Evolutionary conservation across 92 coral and sea anemone species (phyloP).

Genomic region (Porites divaricata): DNA sequence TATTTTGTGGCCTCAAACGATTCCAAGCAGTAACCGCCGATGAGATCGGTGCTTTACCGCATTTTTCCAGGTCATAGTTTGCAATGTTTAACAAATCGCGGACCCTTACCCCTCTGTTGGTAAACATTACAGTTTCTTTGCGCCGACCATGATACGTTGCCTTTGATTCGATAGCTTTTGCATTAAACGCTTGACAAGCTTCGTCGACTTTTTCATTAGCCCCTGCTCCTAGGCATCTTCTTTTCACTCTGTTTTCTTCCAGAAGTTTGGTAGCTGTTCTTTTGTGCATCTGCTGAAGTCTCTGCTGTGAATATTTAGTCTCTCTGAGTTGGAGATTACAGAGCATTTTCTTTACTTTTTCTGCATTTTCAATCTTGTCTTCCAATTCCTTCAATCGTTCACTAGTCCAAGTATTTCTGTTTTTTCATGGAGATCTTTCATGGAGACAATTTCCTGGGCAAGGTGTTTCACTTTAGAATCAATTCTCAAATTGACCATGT

Average conservation of each 20-base stretch:
- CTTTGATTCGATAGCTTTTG: constrained; percentile 57
- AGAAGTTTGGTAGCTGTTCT: constrained; percentile 40
- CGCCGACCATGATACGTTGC: constrained; percentile 64
- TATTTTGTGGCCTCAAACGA: constrained; percentile 27
- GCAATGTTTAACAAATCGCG: constrained; percentile 34
- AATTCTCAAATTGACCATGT: constrained; percentile 39
- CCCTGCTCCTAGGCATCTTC: constrained; percentile 45
- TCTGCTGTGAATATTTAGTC: constrained; percentile 19
- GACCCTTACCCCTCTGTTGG: constrained; percentile 54
- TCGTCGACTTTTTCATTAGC: constrained; percentile 35
- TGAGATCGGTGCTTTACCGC: constrained; percentile 25
- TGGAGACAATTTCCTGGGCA: constrained; percentile 13
- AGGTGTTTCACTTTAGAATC: constrained; percentile 27
- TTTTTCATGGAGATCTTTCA: constrained; percentile 22
- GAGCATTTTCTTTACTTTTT: constrained; percentile 33
- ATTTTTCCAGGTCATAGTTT: not conserved
- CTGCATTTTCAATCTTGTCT: constrained; percentile 20
- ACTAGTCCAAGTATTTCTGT: constrained; percentile 42
- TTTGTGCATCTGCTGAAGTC: constrained; percentile 50
- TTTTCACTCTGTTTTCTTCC: constrained; percentile 40
- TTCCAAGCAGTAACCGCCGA: constrained; percentile 44
- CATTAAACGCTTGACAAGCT: constrained; percentile 48
- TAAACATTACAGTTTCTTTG: constrained; percentile 59
- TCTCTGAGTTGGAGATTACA: constrained; percentile 7
- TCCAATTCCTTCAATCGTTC: constrained; percentile 20